Evolutionary conservation across 2,113 vertebrate species (phyloP), one percentile per base, ranked within the genome.

Genomic region (Argyrosomus japonicus): DNA sequence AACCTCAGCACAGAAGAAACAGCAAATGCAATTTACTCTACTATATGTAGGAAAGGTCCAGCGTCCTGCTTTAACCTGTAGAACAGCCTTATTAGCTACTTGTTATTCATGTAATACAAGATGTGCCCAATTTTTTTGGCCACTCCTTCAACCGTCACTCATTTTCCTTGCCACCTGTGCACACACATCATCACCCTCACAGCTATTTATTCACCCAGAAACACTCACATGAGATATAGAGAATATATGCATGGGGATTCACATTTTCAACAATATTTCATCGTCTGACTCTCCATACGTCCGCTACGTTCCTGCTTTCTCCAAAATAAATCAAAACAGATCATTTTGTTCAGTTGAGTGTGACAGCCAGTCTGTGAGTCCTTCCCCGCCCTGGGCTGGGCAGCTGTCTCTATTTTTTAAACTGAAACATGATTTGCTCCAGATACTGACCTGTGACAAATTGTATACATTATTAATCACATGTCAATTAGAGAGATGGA

Each of bases 401-500:
- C 91, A 93, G 92, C 92, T 94, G 92, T 92, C 92, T 88, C 92
- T 87, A 88, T 92, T 90, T 92, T 93, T 94, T 89, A 93, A 91
- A 91, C 80, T 85, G 82, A 92, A 92, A 89, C 87, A 79, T 87
- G 87, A 91, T 92, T 91, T 91, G 89, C 90, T 89, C 75, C 69
- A 73, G 90, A 94, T 92, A 87, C 86, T 94, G 94, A 93, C 93
- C 94, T 94, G 93, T 93, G 91, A 91, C 90, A 92, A 94, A 93
- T 92, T 81, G 87, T 93, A 92, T 95, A 94, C 94, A 95, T 95
- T 95, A 95, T 95, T 95, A 95, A 95, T 95, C 91, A 89, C 91
- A 74, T 93, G 94, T 94, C 92, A 93, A 92, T 94, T 94, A 93
- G 90, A 93, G 91, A 87, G 92, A 93, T 86, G 93, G 88, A 90